Percentiles rank a stretch among this genome's conserved stretches.
phyloP scores from a whole-genome alignment of 1,140 invertebrate genomes.

The Kradibia gibbosae region DNA sequence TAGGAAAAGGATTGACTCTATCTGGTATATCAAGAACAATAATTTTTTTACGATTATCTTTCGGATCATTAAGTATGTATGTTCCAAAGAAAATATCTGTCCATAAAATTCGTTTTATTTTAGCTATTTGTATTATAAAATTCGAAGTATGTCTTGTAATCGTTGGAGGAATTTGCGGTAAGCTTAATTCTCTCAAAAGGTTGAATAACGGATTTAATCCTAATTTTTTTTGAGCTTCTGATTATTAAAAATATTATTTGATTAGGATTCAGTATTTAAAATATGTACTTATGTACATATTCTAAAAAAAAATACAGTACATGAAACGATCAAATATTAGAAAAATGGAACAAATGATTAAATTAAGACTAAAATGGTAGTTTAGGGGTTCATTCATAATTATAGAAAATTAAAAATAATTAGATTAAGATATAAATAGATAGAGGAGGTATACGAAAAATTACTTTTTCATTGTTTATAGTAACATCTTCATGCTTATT shows the following conservation, averaged over 20 bases:
- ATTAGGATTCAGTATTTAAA: no score
- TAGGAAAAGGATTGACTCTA: slow-evolving; percentile 77
- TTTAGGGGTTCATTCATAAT: no score
- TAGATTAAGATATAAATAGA: no score
- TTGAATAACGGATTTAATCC: slow-evolving; percentile 76
- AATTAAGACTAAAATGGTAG: no score
- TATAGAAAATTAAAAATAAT: no score
- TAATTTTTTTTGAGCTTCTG: slow-evolving; percentile 75
- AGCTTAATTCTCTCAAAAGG: slow-evolving; percentile 73
- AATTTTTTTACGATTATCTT: slow-evolving; percentile 77
- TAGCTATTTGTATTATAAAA: slow-evolving; percentile 77
- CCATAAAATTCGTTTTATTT: slow-evolving; percentile 76
- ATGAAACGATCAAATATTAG: no score
- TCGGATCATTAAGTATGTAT: slow-evolving; percentile 78
- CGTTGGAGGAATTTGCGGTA: slow-evolving; percentile 75
- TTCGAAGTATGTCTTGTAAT: slow-evolving; percentile 72
- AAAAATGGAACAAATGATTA: no score
- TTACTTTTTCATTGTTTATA: no score
- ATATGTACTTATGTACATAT: no score
- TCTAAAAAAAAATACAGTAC: no score
- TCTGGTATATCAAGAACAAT: slow-evolving; percentile 78
- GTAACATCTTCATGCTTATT: no score
- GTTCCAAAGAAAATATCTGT: slow-evolving; percentile 81
- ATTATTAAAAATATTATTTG: slow-evolving; percentile 4
- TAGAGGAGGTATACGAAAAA: no score